Percentiles rank a stretch among this genome's conserved stretches.
These are phyloP conservation scores for Adrianichthys oophorus DNA, from an alignment of 2,797 vertebrate species.

Conservation along the genomic window DNA sequence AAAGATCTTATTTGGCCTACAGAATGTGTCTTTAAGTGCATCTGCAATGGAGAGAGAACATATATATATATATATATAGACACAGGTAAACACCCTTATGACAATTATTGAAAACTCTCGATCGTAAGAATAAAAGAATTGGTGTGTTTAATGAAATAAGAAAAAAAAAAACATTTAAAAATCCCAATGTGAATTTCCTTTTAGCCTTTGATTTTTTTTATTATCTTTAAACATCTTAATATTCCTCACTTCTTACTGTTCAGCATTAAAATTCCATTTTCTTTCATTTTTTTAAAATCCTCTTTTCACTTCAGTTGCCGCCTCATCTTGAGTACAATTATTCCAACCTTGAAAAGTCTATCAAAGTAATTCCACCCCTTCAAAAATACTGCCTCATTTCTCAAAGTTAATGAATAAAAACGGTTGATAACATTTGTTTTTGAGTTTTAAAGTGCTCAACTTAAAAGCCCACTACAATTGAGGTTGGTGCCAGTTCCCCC, in stretches of 20 bases:
- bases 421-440: neutral
- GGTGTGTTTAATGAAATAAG: no score
- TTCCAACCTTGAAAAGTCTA: constrained; percentile 19
- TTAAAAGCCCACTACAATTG: neutral
- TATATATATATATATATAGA: no score
- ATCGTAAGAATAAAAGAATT: no score
- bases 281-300: constrained; percentile 1
- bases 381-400: neutral
- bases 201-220: constrained; percentile 6
- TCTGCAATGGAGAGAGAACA: no score
- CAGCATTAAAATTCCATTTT: constrained; percentile 11
- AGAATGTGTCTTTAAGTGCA: no score
- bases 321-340: neutral
- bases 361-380: neutral
- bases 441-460: constrained; percentile 3
- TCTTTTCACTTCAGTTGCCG: neutral
- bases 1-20: no score
- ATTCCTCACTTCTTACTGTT: constrained; percentile 8
- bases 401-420: constrained; percentile 3
- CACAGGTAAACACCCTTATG: no score
- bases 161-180: neutral
- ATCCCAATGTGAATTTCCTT: neutral
- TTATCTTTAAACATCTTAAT: constrained; percentile 3
- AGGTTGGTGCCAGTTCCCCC: neutral
- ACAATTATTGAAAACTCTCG: no score